Evolutionary conservation across 2,888 invertebrate genomes (phyloP), one percentile per base, ranked within the genome.

Genomic region (Torymus tubicola): DNA sequence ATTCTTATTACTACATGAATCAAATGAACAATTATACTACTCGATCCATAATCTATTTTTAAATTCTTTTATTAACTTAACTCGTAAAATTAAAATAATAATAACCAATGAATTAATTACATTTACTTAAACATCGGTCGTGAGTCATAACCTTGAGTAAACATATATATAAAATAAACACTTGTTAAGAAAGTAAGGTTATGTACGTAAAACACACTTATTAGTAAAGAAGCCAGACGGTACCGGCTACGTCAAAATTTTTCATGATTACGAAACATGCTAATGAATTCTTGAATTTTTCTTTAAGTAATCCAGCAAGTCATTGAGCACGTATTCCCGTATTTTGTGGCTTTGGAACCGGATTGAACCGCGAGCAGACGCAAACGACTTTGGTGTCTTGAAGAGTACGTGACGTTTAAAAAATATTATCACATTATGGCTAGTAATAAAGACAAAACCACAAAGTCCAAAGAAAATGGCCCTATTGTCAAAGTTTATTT

Each of bases 401-500:
- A 1, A 50, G 18, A 24, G 12, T 10, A 52, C 5, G 42, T 8
- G 42, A 55, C 24, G 13, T 67, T 72, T 72, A 42, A 12, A 13
- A 71, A 64, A 78, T 68, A 13, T 72, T 65, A 50, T 13, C 55
- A 57, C 8, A 73, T n/a, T 10, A 85, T 85, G 85, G 84, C 83
- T 42, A 81, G 78, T 31, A 55, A 67, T 42, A 42, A 42, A 42
- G 42, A 42, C 11, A 77, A 67, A 80, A 74, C n/a, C 61, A 57
- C 80, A 74, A 88, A 86, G 83, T 85, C 88, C 11, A 92, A 93
- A 84, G 93, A 92, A 88, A 92, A 92, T 71, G 92, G 93, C 53
- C 85, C 90, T 74, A 80, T 93, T 84, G 92, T 92, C 24, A 94
- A 94, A 90, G 86, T 92, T 0, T 96, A 96, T 89, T 92, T 96